A percentile compares a stretch with the other conserved stretches of the same genome.
phyloP scores from a whole-genome alignment of 2,888 invertebrate species.

The Drosophila acutilabella region DNA sequence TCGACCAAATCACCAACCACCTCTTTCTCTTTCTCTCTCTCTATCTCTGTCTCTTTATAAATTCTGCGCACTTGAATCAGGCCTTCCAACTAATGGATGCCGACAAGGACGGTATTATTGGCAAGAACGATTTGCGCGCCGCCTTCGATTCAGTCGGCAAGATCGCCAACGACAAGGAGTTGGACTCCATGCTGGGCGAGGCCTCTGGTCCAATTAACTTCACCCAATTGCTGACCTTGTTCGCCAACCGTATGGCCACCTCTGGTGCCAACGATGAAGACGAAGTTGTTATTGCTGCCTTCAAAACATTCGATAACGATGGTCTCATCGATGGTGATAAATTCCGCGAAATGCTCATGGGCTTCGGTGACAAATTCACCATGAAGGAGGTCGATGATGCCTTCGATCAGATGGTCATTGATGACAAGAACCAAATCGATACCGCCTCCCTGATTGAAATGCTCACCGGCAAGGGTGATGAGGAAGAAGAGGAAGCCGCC shows the following conservation, averaged over 20 bases:
- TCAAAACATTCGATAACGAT: conserved; percentile 95
- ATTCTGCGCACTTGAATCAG: conserved; percentile 84
- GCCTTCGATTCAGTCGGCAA: conserved; percentile 97
- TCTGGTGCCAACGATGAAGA: conserved; percentile 95
- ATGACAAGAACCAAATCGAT: conserved; percentile 95
- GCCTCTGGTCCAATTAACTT: conserved; percentile 97
- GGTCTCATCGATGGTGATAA: conserved; percentile 95
- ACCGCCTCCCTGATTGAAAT: conserved; percentile 94
- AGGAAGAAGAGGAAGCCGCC: conserved; percentile 88
- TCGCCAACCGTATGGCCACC: conserved; percentile 96
- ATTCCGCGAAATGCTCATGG: conserved; percentile 95
- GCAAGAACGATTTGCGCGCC: conserved; percentile 95
- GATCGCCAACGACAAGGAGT: conserved; percentile 94
- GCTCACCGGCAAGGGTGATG: conserved; percentile 94
- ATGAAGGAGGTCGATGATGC: conserved; percentile 95
- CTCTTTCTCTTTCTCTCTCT: conserved; percentile 71
- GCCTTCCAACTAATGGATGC: conserved; percentile 98
- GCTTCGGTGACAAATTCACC: conserved; percentile 97
- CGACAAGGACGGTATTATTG: conserved; percentile 96
- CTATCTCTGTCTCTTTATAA: conserved; percentile 53
- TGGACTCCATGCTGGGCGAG: conserved; percentile 95
- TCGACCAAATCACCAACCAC: conserved; percentile 75
- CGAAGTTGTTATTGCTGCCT: conserved; percentile 95
- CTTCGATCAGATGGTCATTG: conserved; percentile 96
- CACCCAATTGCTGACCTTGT: conserved; percentile 96